Evolutionary conservation across 2,797 vertebrate species (phyloP), one percentile per base, ranked within the genome.

Genomic region (Chaenodraco wilsoni): DNA sequence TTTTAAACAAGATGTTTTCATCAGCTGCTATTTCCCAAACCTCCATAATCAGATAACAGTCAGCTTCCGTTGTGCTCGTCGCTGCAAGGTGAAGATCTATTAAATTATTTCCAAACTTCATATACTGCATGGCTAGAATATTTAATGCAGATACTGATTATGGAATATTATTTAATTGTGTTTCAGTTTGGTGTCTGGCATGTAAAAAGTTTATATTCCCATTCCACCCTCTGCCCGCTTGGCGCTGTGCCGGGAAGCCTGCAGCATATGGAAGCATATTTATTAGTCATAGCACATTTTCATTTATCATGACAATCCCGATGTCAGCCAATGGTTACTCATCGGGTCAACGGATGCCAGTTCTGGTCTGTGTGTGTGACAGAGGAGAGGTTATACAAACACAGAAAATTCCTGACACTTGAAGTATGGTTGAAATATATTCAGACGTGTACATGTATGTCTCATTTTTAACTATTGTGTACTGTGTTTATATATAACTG

Each of bases 371-470:
- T 72, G 79, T 74, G 70, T 71, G 63, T 45, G 75, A 73, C 56
- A 15, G 76, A 54, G 58, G 68, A 72, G 72, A 78, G 72, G 75
- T 50, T 37, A 65, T 67, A n/a, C 61, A 69, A 75, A 81, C 87
- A 81, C 84, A 85, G 79, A 87, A 72, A 78, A 91, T 88, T 93
- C 92, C 93, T 92, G 91, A 93, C 90, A 94, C 94, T 94, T 94
- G 94, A 94, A 94, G 79, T 90, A 84, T 82, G 87, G 82, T 84
- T 86, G 88, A 93, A 88, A 78, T 85, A 84, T 91, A 89, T 86
- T 89, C 84, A 86, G 83, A 88, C 74, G 78, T 90, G 78, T 88
- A 78, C 69, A 72, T 84, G 78, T 91, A 79, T 86, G 85, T 89
- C 83, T 91, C 74, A 54, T 83, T 75, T 79, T 75, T 81, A 85